Evolutionary conservation across 2,113 vertebrate species (phyloP).

Genomic region (Indicator maculatus): DNA sequence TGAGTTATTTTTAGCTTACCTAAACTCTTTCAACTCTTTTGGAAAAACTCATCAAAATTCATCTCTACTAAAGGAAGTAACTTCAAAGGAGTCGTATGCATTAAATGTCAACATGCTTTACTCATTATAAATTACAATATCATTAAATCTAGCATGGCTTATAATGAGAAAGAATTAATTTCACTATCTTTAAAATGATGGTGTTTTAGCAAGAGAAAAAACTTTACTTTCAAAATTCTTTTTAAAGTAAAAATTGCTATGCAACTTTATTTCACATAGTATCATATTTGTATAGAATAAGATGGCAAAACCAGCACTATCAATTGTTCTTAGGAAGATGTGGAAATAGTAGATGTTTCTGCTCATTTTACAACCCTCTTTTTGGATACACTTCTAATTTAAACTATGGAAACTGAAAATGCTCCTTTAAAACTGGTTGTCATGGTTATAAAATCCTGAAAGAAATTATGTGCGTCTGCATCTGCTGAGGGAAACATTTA

Average conservation of each 20-base stretch:
- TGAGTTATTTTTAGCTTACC: conserved; percentile 47
- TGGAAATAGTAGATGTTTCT: conserved; percentile 44
- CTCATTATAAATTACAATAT: conserved; percentile 65
- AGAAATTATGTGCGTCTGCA: conserved; percentile 68
- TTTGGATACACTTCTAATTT: conserved; percentile 61
- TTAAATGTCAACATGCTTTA: conserved; percentile 63
- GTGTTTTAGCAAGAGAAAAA: neutral
- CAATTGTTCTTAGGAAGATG: conserved; percentile 1
- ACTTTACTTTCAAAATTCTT: conserved; percentile 9
- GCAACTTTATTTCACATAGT: neutral
- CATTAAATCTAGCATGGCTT: conserved; percentile 59
- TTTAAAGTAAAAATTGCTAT: neutral
- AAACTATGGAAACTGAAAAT: conserved; percentile 58
- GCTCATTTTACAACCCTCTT: conserved; percentile 48
- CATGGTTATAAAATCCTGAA: conserved; percentile 78
- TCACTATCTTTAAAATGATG: conserved; percentile 42
- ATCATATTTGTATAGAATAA: neutral
- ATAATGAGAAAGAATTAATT: conserved; percentile 52
- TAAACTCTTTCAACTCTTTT: conserved; percentile 56
- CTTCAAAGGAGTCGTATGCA: conserved; percentile 63
- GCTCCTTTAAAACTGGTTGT: conserved; percentile 72
- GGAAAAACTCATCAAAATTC: conserved; percentile 64
- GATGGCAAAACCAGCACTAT: neutral
- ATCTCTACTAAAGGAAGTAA: conserved; percentile 44
- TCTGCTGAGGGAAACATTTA: conserved; percentile 64